These are phyloP conservation scores for Hyles lineata DNA, from an alignment of 2,888 invertebrate species.

Conservation along the genomic window DNA sequence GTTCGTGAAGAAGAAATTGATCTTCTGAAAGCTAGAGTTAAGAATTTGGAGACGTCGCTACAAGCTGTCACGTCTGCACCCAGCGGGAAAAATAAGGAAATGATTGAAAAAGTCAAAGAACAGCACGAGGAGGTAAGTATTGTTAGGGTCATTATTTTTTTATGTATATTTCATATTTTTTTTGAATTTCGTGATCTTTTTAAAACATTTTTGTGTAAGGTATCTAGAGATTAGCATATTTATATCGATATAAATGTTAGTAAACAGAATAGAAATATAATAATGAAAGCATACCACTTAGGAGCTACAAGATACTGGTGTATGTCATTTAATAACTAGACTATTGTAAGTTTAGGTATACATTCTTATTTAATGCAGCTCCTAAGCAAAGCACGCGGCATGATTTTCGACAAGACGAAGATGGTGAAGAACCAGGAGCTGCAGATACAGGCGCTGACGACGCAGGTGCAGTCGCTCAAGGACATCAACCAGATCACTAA, in stretches of 20 bases:
- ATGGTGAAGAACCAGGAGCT: slow-evolving; percentile 91
- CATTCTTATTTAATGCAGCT: too few species aligned
- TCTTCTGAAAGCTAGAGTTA: slow-evolving; percentile 77
- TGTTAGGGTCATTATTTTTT: too few species aligned
- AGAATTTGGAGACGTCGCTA: slow-evolving; percentile 76
- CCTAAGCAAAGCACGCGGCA: slow-evolving; percentile 87
- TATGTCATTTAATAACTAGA: too few species aligned
- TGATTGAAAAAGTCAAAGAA: slow-evolving; percentile 78
- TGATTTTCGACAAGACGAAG: slow-evolving; percentile 91
- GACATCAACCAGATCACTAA: slow-evolving; percentile 93
- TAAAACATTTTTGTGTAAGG: too few species aligned
- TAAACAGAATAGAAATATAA: too few species aligned
- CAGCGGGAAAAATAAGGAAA: slow-evolving; percentile 78
- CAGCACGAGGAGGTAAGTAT: slow-evolving; percentile 77
- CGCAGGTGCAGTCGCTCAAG: slow-evolving; percentile 90
- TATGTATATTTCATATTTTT: too few species aligned
- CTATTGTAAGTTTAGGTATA: too few species aligned
- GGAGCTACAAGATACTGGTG: too few species aligned
- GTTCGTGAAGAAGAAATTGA: slow-evolving; percentile 83
- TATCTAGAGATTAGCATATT: too few species aligned
- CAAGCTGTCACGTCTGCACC: slow-evolving; percentile 78
- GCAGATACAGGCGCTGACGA: slow-evolving; percentile 89
- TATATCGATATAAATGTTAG: too few species aligned
- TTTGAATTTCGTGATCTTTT: too few species aligned
- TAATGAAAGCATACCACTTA: too few species aligned